phyloP scores from a whole-genome alignment of 2,888 invertebrate genomes.

The Allophyes oxyacanthae region DNA sequence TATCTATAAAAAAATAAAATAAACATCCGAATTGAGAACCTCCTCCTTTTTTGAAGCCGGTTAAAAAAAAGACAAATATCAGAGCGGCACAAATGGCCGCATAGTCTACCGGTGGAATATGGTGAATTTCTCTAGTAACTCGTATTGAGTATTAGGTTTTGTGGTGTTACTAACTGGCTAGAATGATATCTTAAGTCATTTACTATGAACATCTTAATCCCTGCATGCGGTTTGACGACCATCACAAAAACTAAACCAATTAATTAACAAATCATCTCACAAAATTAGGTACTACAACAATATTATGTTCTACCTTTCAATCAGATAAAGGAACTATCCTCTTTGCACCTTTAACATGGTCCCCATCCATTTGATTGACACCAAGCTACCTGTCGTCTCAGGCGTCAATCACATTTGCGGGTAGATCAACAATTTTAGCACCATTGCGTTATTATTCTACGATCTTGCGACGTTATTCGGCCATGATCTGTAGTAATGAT shows the following conservation, averaged over 20 bases:
- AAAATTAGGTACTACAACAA: slow-evolving; percentile 14
- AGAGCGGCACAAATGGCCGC: no score
- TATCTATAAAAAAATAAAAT: no score
- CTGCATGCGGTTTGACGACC: no score
- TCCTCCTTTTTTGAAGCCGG: no score
- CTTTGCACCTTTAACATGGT: slow-evolving; percentile 29
- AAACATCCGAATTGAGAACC: no score
- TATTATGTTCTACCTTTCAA: background rate
- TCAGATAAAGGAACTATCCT: slow-evolving; percentile 17
- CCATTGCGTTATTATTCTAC: slow-evolving; percentile 53
- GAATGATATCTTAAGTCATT: no score
- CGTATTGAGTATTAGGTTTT: no score
- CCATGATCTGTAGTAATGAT: slow-evolving; percentile 53
- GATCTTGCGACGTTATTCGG: slow-evolving; percentile 47
- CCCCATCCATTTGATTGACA: slow-evolving; percentile 39
- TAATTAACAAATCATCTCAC: slow-evolving; percentile 32
- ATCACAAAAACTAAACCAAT: slow-evolving; percentile 39
- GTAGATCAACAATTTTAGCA: slow-evolving; percentile 53
- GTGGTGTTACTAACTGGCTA: no score
- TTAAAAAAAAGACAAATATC: no score
- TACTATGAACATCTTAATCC: no score
- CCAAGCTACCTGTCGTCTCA: slow-evolving; percentile 34
- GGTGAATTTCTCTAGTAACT: no score
- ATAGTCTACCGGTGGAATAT: no score
- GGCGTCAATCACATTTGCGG: slow-evolving; percentile 48